Percentiles rank a stretch among this genome's conserved stretches.
Conservation (phyloP, 2,888 invertebrate genomes). For the Crocallis elinguaria region DNA sequence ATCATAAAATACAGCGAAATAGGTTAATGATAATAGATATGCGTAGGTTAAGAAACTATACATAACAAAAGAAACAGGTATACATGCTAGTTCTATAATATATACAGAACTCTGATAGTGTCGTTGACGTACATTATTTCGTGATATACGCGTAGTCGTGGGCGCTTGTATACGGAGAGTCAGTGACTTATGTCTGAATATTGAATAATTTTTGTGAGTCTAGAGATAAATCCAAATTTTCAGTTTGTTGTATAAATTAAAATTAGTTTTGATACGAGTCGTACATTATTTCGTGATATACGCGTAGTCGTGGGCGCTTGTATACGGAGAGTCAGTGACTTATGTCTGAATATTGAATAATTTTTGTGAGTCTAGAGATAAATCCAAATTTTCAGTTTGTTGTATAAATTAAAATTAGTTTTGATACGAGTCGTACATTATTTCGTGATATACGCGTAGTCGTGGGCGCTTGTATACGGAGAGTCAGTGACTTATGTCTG, state of each 20-base stretch:
- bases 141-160: slow-evolving; percentile 35
- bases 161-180: background rate
- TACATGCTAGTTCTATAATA: slow-evolving; percentile 34
- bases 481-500: slow-evolving; percentile 2
- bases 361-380: no score
- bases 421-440: no score
- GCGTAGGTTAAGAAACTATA: background rate
- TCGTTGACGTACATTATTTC: slow-evolving; percentile 49
- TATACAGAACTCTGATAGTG: slow-evolving; percentile 38
- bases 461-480: background rate
- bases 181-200: slow-evolving; percentile 1
- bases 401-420: no score
- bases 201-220: no score
- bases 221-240: no score
- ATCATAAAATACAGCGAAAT: background rate
- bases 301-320: background rate
- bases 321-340: slow-evolving; percentile 1
- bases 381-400: no score
- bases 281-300: slow-evolving; percentile 48
- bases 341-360: background rate
- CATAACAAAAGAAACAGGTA: no score
- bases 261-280: no score
- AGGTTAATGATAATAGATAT: background rate
- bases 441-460: slow-evolving; percentile 38
- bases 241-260: no score